Evolutionary conservation across 2,113 vertebrate genomes (phyloP), one percentile per base, ranked within the genome.

Genomic region (Beaufortia kweichowensis): DNA sequence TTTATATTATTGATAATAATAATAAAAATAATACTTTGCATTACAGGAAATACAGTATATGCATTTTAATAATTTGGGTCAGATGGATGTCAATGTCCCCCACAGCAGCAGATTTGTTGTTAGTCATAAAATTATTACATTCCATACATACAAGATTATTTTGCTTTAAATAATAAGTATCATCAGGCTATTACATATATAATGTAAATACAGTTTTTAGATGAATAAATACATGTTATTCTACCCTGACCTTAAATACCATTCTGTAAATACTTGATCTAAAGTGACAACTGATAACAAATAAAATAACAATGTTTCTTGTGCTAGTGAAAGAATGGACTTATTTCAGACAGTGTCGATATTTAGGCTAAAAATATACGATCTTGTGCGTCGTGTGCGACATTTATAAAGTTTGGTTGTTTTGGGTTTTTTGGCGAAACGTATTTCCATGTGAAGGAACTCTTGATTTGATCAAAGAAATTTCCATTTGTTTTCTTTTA

Each of bases 331-430:
- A 31, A 68, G 17, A 7, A 12, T n/a, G 17, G 11, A 53, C 65
- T 1, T 48, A 67, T 67, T 67, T 67, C 41, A 67, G 41, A 48
- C 64, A 48, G 24, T 48, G 41, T 46, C 43, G n/a, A 5, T 46
- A 46, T 66, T 66, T 1, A 66, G 0, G 23, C 24, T 6, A 53
- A 68, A 21, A 53, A 63, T 4, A 48, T 28, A n/a, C n/a, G n/a
- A 3, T 6, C 14, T 48, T 66, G 64, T 48, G 41, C 64, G 10
- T 66, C 28, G 11, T 17, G 0, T 19, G 43, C 19, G 24, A 17
- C 64, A 50, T 53, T 68, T 46, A n/a, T n/a, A n/a, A 48, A 17
- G 41, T 48, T 67, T 48, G 46, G 64, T 67, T 68, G 65, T 26
- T 68, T 53, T 68, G 46, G 65, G 21, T 68, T 68, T 68, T 68